Evolutionary conservation across 2,797 vertebrate genomes (phyloP).

Genomic region (Mormyrus hasselquistii): DNA sequence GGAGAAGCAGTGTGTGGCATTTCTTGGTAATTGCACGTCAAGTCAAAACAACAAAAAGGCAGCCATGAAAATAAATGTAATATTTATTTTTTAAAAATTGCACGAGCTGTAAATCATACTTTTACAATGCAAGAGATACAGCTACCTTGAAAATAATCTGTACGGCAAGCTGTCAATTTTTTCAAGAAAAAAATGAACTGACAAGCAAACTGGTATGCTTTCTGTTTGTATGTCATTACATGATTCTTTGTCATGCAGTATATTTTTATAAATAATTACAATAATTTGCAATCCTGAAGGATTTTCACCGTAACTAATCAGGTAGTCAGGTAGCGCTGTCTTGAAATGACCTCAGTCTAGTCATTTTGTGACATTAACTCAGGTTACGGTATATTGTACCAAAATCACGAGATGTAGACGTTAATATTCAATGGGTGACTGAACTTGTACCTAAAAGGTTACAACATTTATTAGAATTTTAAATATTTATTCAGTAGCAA

Average conservation of each 20-base stretch:
- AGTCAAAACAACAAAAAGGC: background rate
- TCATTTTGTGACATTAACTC: background rate
- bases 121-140: background rate
- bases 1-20: background rate
- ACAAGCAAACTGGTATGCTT: background rate
- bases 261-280: background rate
- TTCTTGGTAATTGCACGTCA: background rate
- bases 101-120: background rate
- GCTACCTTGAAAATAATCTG: background rate
- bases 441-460: slow-evolving; percentile 1
- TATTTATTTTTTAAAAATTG: background rate
- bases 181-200: background rate
- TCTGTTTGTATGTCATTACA: background rate
- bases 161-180: background rate
- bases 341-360: background rate
- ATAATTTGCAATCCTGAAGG: background rate
- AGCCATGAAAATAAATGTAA: background rate
- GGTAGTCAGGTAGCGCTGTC: background rate
- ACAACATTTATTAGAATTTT: background rate
- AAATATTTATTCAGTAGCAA: background rate
- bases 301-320: background rate
- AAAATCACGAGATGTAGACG: background rate
- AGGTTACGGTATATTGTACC: background rate
- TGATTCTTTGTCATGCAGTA: background rate
- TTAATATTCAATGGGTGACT: background rate